Conservation (phyloP, 2,888 invertebrate genomes). For the Saturnia japonica region DNA sequence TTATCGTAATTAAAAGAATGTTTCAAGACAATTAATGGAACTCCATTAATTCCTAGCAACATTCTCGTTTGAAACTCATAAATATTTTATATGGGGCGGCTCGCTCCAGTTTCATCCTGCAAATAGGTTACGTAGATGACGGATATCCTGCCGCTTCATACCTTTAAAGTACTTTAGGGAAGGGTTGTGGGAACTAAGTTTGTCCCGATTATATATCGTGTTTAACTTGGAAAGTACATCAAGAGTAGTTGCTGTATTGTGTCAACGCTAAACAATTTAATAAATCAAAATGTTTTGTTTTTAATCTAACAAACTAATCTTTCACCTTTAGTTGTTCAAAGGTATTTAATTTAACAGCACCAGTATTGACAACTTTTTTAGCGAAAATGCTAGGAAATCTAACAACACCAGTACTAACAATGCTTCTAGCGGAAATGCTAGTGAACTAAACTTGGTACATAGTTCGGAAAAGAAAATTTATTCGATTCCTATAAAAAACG, state of each 20-base stretch:
- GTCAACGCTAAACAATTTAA: background rate
- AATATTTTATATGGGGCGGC: slow-evolving; percentile 30
- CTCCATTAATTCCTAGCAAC: slow-evolving; percentile 16
- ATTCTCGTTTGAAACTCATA: slow-evolving; percentile 25
- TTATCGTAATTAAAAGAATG: background rate
- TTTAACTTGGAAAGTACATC: background rate
- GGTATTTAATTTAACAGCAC: background rate
- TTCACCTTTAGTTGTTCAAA: too few relatives aligned
- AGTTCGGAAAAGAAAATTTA: background rate
- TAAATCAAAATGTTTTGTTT: background rate
- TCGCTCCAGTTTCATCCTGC: slow-evolving; percentile 33
- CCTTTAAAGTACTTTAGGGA: slow-evolving; percentile 17
- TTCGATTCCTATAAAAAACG: background rate
- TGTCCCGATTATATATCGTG: background rate
- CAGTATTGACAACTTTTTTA: background rate
- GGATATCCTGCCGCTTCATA: slow-evolving; percentile 25
- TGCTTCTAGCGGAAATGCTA: background rate
- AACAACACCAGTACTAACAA: background rate
- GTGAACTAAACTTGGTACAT: background rate
- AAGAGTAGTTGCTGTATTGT: background rate
- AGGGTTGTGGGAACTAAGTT: background rate
- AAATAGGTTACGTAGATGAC: slow-evolving; percentile 46
- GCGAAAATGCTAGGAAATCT: background rate
- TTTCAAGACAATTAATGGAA: background rate
- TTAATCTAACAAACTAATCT: too few relatives aligned